Evolutionary conservation across 1,140 invertebrate species (phyloP), one percentile per base, ranked within the genome.

Genomic region (Drosophila erecta): DNA sequence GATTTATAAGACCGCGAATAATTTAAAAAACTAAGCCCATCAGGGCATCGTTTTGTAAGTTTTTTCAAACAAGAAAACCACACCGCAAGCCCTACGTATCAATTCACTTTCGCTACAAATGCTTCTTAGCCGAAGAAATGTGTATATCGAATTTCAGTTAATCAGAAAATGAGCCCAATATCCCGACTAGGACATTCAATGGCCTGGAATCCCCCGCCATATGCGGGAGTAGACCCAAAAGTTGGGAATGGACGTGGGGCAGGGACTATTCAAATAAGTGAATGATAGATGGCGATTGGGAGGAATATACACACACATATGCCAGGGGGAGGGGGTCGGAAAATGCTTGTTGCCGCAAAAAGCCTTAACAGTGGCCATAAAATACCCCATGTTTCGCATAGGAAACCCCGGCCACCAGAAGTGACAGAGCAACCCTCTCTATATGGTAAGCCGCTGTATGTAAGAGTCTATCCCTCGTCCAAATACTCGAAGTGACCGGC

Each of bases 301-400:
- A 0, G 15, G 15, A 24, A 43, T 27, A 43, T 37, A 41, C 27
- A n/a, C 14, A 35, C 30, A 33, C n/a, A 30, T 47, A 43, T 10
- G 3, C 0, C 15, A n/a, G 3, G 30, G 7, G 76, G 53, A 86
- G 4, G 24, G 24, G 27, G 51, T 17, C n/a, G 46, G 57, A 33
- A 76, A 76, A 83, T 61, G 54, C 74, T 77, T 70, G 61, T 54
- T 76, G 79, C 74, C 73, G 53, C 74, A 70, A 78, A 77, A 78
- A 77, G 66, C 76, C 46, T 62, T 71, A 78, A 78, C 76, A 78
- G 61, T 81, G 84, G 84, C 84, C 83, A 89, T 87, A 87, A 87
- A 87, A 89, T 87, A 87, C 64, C 51, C 59, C 58, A 62, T 33
- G n/a, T 35, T 60, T 41, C 41, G 4, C 20, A 24, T 17, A 41